Conservation (phyloP, 1,140 invertebrate species). For the Lordiphosa mommai region DNA sequence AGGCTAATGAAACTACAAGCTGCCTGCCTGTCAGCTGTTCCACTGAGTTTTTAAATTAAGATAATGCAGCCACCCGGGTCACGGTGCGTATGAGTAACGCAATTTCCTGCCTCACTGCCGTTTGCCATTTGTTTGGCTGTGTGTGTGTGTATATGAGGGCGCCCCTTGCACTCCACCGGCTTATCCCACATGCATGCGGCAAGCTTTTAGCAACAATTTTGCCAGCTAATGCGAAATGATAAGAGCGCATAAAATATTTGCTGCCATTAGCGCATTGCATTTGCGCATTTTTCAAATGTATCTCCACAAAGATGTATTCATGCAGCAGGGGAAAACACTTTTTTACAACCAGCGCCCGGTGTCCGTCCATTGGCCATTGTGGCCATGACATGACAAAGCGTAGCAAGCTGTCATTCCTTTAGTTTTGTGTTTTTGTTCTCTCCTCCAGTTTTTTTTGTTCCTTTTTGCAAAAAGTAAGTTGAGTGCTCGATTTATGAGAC, state of each 20-base stretch:
- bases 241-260: constrained; percentile 69
- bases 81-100: constrained; percentile 69
- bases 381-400: constrained; percentile 37
- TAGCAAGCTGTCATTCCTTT: constrained; percentile 18
- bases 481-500: constrained; percentile 53
- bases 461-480: constrained; percentile 1
- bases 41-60: constrained; percentile 64
- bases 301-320: background rate
- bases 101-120: constrained; percentile 57
- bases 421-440: background rate
- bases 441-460: background rate
- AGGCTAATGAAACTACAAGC: constrained; percentile 71
- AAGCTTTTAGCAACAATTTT: constrained; percentile 67
- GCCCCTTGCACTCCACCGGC: background rate
- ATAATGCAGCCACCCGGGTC: constrained; percentile 52
- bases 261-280: constrained; percentile 64
- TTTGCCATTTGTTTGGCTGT: constrained; percentile 35
- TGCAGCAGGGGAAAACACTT: background rate
- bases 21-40: constrained; percentile 6
- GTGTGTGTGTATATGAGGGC: no score
- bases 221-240: constrained; percentile 69
- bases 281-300: constrained; percentile 50
- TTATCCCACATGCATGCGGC: constrained; percentile 15
- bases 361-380: constrained; percentile 14
- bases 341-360: background rate